Evolutionary conservation across 2,797 vertebrate species (phyloP).

Genomic region (Bothrops alternatus): DNA sequence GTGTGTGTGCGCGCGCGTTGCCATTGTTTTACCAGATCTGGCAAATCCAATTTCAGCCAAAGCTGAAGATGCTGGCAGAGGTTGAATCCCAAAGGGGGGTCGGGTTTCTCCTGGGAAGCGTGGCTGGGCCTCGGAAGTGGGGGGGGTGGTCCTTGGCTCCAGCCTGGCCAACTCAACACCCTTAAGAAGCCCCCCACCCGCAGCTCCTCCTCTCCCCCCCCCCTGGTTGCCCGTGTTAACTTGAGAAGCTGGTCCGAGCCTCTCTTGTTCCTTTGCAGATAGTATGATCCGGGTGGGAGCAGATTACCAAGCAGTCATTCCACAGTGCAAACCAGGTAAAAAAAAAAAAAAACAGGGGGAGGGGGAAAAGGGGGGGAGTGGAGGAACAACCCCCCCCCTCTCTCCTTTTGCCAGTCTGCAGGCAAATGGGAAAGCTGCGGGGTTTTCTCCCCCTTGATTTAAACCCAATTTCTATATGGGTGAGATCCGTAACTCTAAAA

Average conservation of each 20-base stretch:
- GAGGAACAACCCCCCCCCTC: background rate
- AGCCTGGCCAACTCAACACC: no score
- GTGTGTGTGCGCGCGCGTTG: background rate
- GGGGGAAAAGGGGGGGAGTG: accelerated
- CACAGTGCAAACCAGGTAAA: slow-evolving; percentile 91
- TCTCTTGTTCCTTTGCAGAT: slow-evolving; percentile 71
- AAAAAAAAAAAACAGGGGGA: accelerated
- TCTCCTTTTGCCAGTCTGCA: background rate
- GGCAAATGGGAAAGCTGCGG: background rate
- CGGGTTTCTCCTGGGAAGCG: background rate
- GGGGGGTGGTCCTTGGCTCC: no score
- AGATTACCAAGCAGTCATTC: slow-evolving; percentile 92
- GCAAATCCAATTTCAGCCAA: background rate
- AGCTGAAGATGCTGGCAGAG: background rate
- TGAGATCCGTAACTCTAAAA: no score
- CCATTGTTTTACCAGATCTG: background rate
- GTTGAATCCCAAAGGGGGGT: background rate
- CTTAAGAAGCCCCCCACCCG: background rate
- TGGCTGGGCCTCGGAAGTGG: accelerated
- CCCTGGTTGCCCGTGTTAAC: background rate
- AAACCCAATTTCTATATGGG: no score
- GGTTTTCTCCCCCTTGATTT: background rate
- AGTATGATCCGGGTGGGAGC: slow-evolving; percentile 95
- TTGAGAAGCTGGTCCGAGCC: background rate
- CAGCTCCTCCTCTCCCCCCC: background rate